Base-by-base conservation (phyloP, 2,888 invertebrate genomes). In the Salpingus planirostris region DNA sequence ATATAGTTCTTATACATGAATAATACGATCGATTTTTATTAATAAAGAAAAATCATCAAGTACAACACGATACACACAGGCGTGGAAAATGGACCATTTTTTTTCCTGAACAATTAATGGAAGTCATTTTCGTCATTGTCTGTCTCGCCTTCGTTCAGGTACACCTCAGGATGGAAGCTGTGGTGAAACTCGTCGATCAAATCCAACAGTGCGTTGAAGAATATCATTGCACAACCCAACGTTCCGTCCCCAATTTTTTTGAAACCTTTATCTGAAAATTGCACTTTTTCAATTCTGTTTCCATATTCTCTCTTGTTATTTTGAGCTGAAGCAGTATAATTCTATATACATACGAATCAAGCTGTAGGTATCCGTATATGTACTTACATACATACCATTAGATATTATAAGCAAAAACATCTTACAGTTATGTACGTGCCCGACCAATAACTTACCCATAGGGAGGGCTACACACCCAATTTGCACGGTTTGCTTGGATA, bases 401-500 rank as follows among this genome's bases (percentile, higher is more conserved):
- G n/a, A n/a, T n/a, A n/a, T n/a, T n/a, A n/a, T n/a, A n/a, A n/a
- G n/a, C n/a, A n/a, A n/a, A n/a, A n/a, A n/a, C n/a, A n/a, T n/a
- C n/a, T n/a, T n/a, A n/a, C n/a, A n/a, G n/a, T n/a, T n/a, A n/a
- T n/a, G n/a, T n/a, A n/a, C n/a, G n/a, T n/a, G n/a, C n/a, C n/a
- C n/a, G n/a, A n/a, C n/a, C n/a, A n/a, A n/a, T n/a, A n/a, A n/a
- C n/a, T n/a, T n/a, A n/a, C n/a, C n/a, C n/a, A n/a, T n/a, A n/a
- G n/a, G n/a, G n/a, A n/a, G n/a, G n/a, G n/a, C n/a, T n/a, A n/a
- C n/a, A n/a, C n/a, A n/a, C n/a, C n/a, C 60, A 10, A 73, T 65
- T 37, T 58, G 50, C 2, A 80, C 65, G 2, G 70, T 68, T 49
- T 82, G 80, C 38, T 84, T 82, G 0, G 80, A 76, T 4, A 83